Evolutionary conservation across 35 echinoderm and acorn worm genomes (phyloP), one percentile per base, ranked within the genome.

Genomic region (Lytechinus pictus): DNA sequence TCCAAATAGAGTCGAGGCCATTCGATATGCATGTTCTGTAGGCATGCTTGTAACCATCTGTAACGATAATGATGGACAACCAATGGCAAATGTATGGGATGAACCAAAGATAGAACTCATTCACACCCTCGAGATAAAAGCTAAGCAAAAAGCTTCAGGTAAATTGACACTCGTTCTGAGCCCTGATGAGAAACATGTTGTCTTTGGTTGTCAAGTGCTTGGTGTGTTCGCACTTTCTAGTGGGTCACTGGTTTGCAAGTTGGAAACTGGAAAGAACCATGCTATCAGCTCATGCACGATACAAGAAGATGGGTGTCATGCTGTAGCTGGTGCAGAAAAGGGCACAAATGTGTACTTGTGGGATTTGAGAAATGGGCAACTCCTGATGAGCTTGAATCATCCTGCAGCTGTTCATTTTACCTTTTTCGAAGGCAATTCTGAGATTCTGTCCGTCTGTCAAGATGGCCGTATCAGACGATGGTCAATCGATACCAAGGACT

Each of bases 81-180:
- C 95, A 13, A 96, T 98, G 95, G 94, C 95, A 61, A 97, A 96
- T 27, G 94, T 98, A 10, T 98, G 97, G 97, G 94, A 98, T 86
- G 52, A 94, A 54, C 33, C 87, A 28, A 98, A 91, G 10, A 86
- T 87, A 86, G 97, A 98, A 56, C 93, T 98, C 21, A 94, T 97
- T 55, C 96, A 98, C 33, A 96, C 96, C 24, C 56, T 96, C 57
- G 94, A 96, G 51, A 86, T 61, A 27, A 92, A 54, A 60, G 58
- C 27, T 24, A 19, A 89, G 27, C 29, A 72, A 5, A 54, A 86
- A 91, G 86, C 94, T n/a, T 33, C 94, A 21, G 88, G 60, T n/a
- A 89, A 95, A 52, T 19, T 96, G 13, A 54, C 86, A 54, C 94
- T 96, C 12, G 54, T 52, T 61, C 60, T 96, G 5, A 61, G 72